Conservation (phyloP, 1,140 invertebrate genomes). For the Zaprionus africanus region DNA sequence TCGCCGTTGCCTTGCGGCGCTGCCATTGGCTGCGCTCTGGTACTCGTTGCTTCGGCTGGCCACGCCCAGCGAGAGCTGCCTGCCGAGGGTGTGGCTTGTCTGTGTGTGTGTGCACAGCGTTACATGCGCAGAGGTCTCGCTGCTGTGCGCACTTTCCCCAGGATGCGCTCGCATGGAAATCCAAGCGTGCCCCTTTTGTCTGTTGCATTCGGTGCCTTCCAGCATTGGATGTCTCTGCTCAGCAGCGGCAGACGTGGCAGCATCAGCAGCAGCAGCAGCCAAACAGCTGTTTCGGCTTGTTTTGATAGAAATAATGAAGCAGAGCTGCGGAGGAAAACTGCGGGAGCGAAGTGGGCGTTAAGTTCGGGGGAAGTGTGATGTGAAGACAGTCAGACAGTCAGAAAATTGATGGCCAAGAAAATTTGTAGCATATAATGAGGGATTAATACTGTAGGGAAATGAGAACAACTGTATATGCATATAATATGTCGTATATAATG, state of each 20-base stretch:
- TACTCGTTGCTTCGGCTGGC: constrained; percentile 57
- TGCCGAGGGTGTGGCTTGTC: constrained; percentile 46
- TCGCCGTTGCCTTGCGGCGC: constrained; percentile 36
- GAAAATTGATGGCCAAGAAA: constrained; percentile 7
- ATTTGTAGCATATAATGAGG: constrained; percentile 13
- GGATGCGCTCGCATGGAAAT: constrained; percentile 32
- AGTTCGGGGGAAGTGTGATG: background rate
- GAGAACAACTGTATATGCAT: background rate
- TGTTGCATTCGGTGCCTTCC: constrained; percentile 60
- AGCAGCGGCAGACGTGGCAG: constrained; percentile 10
- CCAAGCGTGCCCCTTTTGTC: constrained; percentile 43
- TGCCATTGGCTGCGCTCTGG: constrained; percentile 52
- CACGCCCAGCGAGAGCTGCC: constrained; percentile 47
- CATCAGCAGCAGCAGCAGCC: constrained; percentile 34
- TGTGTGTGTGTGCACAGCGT: background rate
- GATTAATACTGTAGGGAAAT: background rate
- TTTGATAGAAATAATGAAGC: constrained; percentile 33
- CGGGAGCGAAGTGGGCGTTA: background rate
- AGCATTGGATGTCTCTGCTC: constrained; percentile 24
- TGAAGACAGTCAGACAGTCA: background rate
- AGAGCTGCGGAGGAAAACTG: constrained; percentile 14
- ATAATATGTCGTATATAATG: too few relatives aligned
- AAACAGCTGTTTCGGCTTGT: constrained; percentile 65
- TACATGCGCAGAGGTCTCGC: constrained; percentile 64
- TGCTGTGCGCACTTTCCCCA: constrained; percentile 60